Evolutionary conservation across 2,888 invertebrate species (phyloP).

Genomic region (Sphaerophoria taeniata): DNA sequence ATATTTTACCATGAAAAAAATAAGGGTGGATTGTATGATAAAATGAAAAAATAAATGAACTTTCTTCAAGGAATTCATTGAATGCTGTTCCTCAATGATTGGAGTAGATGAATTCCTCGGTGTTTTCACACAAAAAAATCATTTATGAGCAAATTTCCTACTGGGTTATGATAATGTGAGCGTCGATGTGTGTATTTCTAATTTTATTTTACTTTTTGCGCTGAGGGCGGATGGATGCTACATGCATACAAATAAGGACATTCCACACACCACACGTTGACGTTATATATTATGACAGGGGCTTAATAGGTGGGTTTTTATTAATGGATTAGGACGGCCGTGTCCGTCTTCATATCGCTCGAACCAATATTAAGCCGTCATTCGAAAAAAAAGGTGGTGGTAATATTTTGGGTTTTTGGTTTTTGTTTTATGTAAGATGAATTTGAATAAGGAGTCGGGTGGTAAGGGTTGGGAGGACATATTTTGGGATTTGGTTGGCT

Average conservation of each 20-base stretch:
- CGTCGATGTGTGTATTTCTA: neutral
- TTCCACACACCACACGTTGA: neutral
- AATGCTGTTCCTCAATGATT: no score
- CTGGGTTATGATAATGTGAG: conserved; percentile 50
- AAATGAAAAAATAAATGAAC: no score
- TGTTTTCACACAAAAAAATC: no score
- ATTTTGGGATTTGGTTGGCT: conserved; percentile 26
- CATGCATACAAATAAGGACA: conserved; percentile 63
- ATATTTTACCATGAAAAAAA: no score
- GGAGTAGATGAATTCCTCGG: no score
- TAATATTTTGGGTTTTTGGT: neutral
- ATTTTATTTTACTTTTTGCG: neutral
- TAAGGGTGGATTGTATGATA: no score
- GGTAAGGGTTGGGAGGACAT: neutral
- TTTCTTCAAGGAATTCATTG: no score
- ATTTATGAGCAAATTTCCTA: no score
- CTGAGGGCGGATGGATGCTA: conserved; percentile 61
- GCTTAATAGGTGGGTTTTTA: conserved; percentile 54
- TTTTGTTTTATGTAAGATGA: neutral
- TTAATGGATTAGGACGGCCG: conserved; percentile 67
- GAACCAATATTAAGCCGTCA: conserved; percentile 60
- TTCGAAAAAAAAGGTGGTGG: conserved; percentile 41
- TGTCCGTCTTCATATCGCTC: neutral
- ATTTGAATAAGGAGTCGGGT: neutral
- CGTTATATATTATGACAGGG: neutral